phyloP scores from a whole-genome alignment of 2,888 invertebrate genomes.

The Didymodactylos carnosus region DNA sequence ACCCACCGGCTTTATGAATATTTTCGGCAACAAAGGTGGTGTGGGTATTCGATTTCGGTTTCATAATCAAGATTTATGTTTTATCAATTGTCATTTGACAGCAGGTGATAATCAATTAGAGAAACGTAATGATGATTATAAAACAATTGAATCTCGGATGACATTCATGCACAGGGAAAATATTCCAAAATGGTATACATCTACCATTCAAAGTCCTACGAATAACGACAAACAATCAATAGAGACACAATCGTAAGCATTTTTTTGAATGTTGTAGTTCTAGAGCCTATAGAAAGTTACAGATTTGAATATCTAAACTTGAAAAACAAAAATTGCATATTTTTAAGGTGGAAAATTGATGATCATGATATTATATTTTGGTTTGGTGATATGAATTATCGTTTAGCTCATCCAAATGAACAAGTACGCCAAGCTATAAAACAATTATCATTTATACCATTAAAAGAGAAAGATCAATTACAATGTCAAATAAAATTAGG shows the following conservation, averaged over 20 bases:
- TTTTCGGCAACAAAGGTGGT: constrained; percentile 30
- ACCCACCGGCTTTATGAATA: background rate
- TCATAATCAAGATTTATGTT: constrained; percentile 30
- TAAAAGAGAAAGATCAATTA: constrained; percentile 51
- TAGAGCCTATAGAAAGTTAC: no score
- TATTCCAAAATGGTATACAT: no score
- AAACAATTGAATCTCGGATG: background rate
- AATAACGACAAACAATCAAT: no score
- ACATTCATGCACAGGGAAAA: background rate
- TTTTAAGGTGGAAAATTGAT: background rate
- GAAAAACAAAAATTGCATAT: no score
- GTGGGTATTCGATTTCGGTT: constrained; percentile 30
- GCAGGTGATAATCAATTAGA: constrained; percentile 19
- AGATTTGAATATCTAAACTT: no score
- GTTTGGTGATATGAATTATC: background rate
- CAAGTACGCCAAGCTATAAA: constrained; percentile 57
- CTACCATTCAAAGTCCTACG: no score
- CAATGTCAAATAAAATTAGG: constrained; percentile 36
- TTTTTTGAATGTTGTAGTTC: no score
- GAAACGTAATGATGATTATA: background rate
- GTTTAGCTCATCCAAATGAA: background rate
- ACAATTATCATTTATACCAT: constrained; percentile 46
- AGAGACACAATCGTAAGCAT: no score
- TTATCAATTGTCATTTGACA: constrained; percentile 29
- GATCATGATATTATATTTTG: background rate